Conservation (phyloP, 2,888 invertebrate genomes). For the Andrena dorsata region DNA sequence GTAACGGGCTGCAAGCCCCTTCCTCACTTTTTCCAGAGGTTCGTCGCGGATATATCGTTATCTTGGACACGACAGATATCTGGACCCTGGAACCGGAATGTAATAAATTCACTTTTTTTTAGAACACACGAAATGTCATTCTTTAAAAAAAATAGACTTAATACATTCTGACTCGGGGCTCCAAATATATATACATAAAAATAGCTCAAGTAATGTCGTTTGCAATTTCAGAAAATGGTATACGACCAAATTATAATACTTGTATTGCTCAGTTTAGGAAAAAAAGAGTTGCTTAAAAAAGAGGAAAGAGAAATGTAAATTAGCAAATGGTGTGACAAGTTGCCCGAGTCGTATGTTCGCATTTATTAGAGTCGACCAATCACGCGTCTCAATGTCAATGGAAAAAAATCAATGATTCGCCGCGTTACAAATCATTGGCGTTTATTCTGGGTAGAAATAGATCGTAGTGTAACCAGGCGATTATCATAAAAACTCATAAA, state of each 20-base stretch:
- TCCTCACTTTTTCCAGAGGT: slow-evolving; percentile 4
- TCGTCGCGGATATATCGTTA: background rate
- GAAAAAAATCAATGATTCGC: slow-evolving; percentile 30
- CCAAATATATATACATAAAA: no score
- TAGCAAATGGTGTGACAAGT: slow-evolving; percentile 6
- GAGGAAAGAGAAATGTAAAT: background rate
- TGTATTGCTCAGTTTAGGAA: no score
- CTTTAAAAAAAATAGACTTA: no score
- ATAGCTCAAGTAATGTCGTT: no score
- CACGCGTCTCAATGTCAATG: slow-evolving; percentile 22
- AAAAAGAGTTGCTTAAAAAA: no score
- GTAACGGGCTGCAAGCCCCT: slow-evolving; percentile 22
- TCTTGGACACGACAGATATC: background rate
- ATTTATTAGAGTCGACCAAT: slow-evolving; percentile 29
- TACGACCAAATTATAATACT: background rate
- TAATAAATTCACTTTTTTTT: background rate
- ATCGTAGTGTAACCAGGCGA: background rate
- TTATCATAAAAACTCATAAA: background rate
- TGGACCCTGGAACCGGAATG: background rate
- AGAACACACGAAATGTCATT: no score
- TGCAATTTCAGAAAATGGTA: background rate
- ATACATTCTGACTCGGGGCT: no score
- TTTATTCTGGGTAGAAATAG: background rate
- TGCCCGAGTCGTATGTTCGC: slow-evolving; percentile 37
- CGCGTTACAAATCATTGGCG: slow-evolving; percentile 15